Base-by-base conservation (phyloP, 2,888 invertebrate genomes). In the Bruchidius siliquastri region DNA sequence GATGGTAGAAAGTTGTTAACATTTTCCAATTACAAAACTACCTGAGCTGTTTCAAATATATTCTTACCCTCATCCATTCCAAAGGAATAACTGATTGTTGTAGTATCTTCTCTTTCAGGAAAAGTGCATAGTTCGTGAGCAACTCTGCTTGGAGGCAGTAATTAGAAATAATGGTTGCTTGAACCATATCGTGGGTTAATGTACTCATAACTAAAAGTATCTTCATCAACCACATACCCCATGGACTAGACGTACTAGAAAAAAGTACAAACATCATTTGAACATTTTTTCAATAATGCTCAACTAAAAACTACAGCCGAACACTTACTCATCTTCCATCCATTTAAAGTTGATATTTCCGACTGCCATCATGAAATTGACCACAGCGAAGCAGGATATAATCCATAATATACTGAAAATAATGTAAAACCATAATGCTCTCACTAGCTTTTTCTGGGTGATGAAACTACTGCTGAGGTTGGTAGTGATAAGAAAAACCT, bases 61-160 rank as follows among this genome's bases (percentile, higher is more conserved):
- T 71, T 68, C 79, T 82, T 85, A 93, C 94, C 84, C 91, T 90
- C 92, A 95, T 94, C 93, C 94, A 95, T 79, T 93, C 92, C 20
- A 93, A 84, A 0, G 93, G 90, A 32, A 91, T 89, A 70, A 94
- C 90, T 20, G 92, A 91, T 80, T 93, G 90, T 83, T 94, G 93
- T 4, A 94, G 86, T 69, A 95, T 85, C 79, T 94, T 92, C 72
- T 91, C 92, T 79, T 91, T 90, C 26, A 95, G 86, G 81, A 93
- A 93, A 81, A 91, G 89, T 71, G 95, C 88, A 82, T 94, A 94
- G 0, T 92, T 91, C 76, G 92, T 91, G 77, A 95, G 84, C 73
- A 95, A 87, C 84, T 94, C 93, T 71, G 93, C 94, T 87, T 95
- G 94, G 22, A 95, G 88, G 80, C 94, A 94, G 85, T 95, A 95